Base-by-base conservation (phyloP, 1,140 invertebrate species). In the Cardiocondyla obscurior region DNA sequence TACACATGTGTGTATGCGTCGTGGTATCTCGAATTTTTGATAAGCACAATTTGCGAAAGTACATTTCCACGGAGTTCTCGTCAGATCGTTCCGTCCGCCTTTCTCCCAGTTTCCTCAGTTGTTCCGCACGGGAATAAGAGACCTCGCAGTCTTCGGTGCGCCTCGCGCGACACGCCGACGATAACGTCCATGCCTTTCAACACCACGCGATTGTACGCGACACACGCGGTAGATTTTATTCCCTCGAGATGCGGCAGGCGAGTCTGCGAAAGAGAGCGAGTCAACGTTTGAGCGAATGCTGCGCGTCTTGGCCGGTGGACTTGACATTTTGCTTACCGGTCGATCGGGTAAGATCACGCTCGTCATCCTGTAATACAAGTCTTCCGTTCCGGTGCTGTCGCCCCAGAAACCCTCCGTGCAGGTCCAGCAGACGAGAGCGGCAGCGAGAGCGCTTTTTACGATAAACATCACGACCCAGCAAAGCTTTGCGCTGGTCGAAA, bases 401-500 rank as follows among this genome's bases (percentile, higher is more conserved):
- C 92, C 87, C 92, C 91, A 93, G 12, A 92, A 19, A 49, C 92
- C 92, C 49, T 92, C 88, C 42, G 81, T 62, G 1, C 60, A 79
- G 3, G 91, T 92, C 91, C 91, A 93, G 39, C 91, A 92, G 30
- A 91, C 70, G 16, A 92, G 81, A 10, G 87, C 88, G 10, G 55
- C 81, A 19, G 79, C 82, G 25, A 90, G 58, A 1, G 73, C 53
- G 1, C 85, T 74, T 70, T 93, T 93, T n/a, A 84, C 1, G 0
- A 87, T 51, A 14, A 90, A 83, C 8, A 85, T 33, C 10, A 81
- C 25, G 30, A 39, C 51, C 7, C 46, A n/a, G 49, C 39, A 67
- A 1, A 90, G 16, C n/a, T n/a, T 82, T 33, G 84, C 55, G 12
- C 8, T 12, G 3, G 28, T 7, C 16, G 88, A 69, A 33, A 58